Base-by-base conservation (phyloP, 2,888 invertebrate genomes). In the Agonopterix heracliana region DNA sequence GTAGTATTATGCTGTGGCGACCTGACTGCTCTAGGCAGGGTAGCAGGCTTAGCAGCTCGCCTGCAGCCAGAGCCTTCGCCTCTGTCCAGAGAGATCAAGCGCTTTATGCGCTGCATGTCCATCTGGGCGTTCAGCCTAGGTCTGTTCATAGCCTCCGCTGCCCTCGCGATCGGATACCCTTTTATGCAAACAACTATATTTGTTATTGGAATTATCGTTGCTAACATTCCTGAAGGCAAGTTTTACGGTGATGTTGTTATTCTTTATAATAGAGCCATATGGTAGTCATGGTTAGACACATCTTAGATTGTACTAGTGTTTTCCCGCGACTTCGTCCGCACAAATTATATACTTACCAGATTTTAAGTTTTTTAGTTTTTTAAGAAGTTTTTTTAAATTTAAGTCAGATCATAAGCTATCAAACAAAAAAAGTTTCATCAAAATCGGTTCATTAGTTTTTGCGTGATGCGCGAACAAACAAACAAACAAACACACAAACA, bases 111-210 rank as follows among this genome's bases (percentile, higher is more conserved):
- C 71, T 91, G 96, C 71, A 98, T 99, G 83, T 98, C 98, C 50
- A 93, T 95, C 48, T 96, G 95, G 73, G 96, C 97, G 55, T 92
- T 97, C 47, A 93, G 95, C 74, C 91, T 97, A 54, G 97, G 97
- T 52, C 91, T 98, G 10, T 94, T 97, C 47, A 98, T 99, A 91
- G 99, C 99, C 89, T 78, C 95, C 46, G 96, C 99, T 67, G 96
- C 98, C 50, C 93, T 99, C 78, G 91, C 95, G 64, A 92, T 99
- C 54, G 98, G 98, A 61, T 99, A 99, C 84, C 96, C 97, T 74
- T 98, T 98, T 94, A 92, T 99, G 73, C 98, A 99, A 81, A 98
- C 98, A 63, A 97, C 97, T 54, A 96, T 99, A 80, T 99, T 99
- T 91, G 92, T 98, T 59, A 99, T 99, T 81, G 90, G 90, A 63